phyloP scores from a whole-genome alignment of 2,113 vertebrate genomes.

The Alouatta palliata region DNA sequence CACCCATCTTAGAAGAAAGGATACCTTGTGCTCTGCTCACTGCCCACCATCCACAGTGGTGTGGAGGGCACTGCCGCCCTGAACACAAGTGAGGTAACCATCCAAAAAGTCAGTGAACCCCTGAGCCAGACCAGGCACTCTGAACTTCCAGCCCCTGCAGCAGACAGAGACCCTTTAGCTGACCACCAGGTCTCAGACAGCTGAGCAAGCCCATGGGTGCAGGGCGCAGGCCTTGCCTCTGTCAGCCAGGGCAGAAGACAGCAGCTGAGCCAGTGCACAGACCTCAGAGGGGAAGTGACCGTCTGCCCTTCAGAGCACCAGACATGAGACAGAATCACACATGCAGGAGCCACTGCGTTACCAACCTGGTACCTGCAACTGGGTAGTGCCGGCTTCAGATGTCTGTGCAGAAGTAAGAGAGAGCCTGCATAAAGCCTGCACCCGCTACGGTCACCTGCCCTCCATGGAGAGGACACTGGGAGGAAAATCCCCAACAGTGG shows the following conservation, averaged over 20 bases:
- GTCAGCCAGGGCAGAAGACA: not conserved
- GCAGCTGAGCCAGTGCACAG: not conserved
- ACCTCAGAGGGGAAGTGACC: not conserved
- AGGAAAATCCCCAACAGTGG: not conserved
- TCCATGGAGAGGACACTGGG: not conserved
- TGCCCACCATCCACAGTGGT: not conserved
- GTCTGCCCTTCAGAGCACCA: not conserved
- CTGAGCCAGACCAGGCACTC: not conserved
- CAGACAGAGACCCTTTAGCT: not conserved
- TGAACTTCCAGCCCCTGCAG: not conserved
- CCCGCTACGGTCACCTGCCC: not conserved
- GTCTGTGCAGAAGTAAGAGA: no score
- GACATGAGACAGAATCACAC: not conserved
- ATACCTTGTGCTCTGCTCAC: no score
- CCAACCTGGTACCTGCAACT: not conserved
- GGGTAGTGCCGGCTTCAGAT: not conserved
- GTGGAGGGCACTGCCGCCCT: not conserved
- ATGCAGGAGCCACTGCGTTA: accelerated
- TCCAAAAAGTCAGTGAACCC: not conserved
- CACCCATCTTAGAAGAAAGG: not conserved
- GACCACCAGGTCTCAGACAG: not conserved
- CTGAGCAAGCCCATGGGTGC: not conserved
- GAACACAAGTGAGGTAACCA: not conserved
- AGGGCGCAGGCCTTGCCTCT: not conserved
- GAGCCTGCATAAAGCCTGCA: no score